phyloP scores from a whole-genome alignment of 2,113 vertebrate species.

The Bos taurus region DNA sequence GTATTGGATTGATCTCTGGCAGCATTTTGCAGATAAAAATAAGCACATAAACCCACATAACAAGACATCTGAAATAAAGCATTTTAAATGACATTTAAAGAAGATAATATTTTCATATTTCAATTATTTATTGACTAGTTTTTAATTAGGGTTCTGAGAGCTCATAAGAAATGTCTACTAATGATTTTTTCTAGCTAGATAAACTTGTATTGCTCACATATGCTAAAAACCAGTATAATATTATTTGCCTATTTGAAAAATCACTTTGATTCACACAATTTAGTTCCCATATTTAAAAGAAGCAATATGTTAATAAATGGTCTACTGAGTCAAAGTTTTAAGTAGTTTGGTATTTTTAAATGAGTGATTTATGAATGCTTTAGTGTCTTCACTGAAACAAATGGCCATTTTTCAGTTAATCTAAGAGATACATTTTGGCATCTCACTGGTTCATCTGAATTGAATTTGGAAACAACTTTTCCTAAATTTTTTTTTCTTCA shows the following conservation, averaged over 20 bases:
- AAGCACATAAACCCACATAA: not conserved
- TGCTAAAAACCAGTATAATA: not conserved
- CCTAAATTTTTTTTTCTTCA: not conserved
- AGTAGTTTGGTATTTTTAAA: not conserved
- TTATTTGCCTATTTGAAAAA: conserved; percentile 9
- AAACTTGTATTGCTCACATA: not conserved
- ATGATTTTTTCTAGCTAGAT: not conserved
- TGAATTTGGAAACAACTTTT: conserved; percentile 19
- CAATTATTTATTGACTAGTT: not conserved
- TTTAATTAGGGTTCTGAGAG: not conserved
- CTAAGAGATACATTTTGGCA: not conserved
- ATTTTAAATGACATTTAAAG: not conserved
- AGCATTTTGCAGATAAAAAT: not conserved
- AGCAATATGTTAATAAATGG: not conserved
- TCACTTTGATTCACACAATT: not conserved
- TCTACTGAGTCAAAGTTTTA: conserved; percentile 11
- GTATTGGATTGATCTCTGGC: not conserved
- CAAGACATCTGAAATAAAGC: not conserved
- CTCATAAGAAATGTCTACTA: conserved; percentile 4
- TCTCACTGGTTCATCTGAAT: not conserved
- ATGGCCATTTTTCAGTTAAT: not conserved
- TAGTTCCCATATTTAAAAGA: not conserved
- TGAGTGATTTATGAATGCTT: conserved; percentile 4
- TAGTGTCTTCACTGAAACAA: not conserved
- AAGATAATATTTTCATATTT: conserved; percentile 1